Conservation (phyloP, 2,888 invertebrate genomes). For the Desoria tigrina region DNA sequence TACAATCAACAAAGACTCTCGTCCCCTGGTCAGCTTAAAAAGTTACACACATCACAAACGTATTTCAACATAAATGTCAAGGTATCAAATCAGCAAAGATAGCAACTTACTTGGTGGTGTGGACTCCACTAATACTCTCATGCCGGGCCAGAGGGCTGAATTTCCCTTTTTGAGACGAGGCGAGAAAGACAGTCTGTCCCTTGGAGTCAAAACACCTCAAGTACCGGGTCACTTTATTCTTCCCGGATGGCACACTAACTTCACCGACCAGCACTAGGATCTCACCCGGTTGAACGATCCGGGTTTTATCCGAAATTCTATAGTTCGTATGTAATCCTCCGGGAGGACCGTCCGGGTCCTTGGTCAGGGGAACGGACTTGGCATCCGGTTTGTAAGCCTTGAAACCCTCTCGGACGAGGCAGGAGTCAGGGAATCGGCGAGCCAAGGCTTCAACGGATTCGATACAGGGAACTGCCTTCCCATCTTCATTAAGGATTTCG, state of each 20-base stretch:
- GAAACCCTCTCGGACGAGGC: slow-evolving; percentile 76
- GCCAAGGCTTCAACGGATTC: slow-evolving; percentile 79
- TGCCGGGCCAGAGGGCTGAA: slow-evolving; percentile 90
- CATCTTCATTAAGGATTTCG: slow-evolving; percentile 91
- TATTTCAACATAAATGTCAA: background rate
- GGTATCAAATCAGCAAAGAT: background rate
- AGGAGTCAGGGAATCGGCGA: slow-evolving; percentile 59
- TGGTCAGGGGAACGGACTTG: slow-evolving; percentile 33
- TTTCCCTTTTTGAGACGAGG: slow-evolving; percentile 73
- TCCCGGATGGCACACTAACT: slow-evolving; percentile 59
- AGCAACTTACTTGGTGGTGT: slow-evolving; percentile 66
- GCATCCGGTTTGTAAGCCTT: slow-evolving; percentile 49
- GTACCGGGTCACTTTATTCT: slow-evolving; percentile 69
- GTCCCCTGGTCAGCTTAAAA: background rate
- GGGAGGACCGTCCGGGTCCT: slow-evolving; percentile 59
- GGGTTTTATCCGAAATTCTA: slow-evolving; percentile 58
- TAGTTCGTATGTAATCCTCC: slow-evolving; percentile 62
- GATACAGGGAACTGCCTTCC: slow-evolving; percentile 83
- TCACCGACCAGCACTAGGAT: slow-evolving; percentile 77
- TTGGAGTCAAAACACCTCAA: slow-evolving; percentile 82
- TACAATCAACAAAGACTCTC: background rate
- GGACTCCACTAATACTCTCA: slow-evolving; percentile 92
- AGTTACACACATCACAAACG: background rate
- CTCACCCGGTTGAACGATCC: slow-evolving; percentile 80
- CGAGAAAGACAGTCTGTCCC: slow-evolving; percentile 77